Evolutionary conservation across 92 coral and sea anemone species (phyloP), one percentile per base, ranked within the genome.

Genomic region (Anthopleura xanthogrammica): DNA sequence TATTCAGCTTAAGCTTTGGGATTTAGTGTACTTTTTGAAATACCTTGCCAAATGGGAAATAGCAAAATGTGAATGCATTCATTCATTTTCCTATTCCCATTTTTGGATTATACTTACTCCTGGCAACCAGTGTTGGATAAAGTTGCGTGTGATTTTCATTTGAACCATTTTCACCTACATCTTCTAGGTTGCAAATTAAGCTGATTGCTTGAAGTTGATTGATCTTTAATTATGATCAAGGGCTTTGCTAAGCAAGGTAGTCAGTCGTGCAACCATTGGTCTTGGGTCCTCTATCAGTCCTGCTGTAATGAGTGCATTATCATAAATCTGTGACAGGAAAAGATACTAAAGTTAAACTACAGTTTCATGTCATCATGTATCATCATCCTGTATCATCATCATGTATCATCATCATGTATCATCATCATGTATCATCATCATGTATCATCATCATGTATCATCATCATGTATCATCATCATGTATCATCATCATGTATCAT

Each of bases 281-380:
- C 99, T 88, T 6, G 99, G 99, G 83, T 96, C 99, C 72, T 96
- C 90, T 52, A 94, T 91, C 85, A 96, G 85, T 75, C 99, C 99
- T 55, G 99, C 99, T 58, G 99, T 91, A 86, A 96, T 93, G 89
- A 96, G 85, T 42, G 98, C 99, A 86, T 94, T 96, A 81, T 96
- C 99, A 76, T 90, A 94, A 65, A 96, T 72, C 99, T 96, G 83
- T 1, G 46, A 79, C n/a, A 40, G 50, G 7, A 41, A 40, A 29
- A 40, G 22, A 19, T 20, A 74, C 6, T 16, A 3, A 73, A 4
- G 77, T 17, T 46, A 29, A 19, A 73, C 8, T 73, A 54, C 19
- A 46, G 6, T 14, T 8, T 4, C 77, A 73, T 29, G 17, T 73
- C 19, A 29, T 13, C 50, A 43, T 73, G 48, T 7, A 62, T 20